phyloP scores from a whole-genome alignment of 2,888 invertebrate species.

The Adela reaumurella region DNA sequence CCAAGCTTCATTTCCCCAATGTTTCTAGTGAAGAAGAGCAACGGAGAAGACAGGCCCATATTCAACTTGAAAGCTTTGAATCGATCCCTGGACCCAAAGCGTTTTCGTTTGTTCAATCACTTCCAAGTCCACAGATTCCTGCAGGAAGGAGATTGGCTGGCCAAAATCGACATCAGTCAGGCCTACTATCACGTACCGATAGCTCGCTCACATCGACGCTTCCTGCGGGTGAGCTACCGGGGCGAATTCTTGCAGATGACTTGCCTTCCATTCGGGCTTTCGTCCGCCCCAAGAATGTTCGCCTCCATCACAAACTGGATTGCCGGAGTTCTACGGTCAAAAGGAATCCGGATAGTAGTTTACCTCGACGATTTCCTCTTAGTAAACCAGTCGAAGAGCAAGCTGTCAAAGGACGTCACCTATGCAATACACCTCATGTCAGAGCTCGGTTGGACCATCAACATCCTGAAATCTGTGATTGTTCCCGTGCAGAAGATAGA shows the following conservation, averaged over 20 bases:
- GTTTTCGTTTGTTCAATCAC: slow-evolving; percentile 9
- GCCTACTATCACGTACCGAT: slow-evolving; percentile 11
- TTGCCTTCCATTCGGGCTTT: slow-evolving; percentile 16
- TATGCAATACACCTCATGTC: too few species aligned
- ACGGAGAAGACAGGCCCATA: slow-evolving; percentile 13
- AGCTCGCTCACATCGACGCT: slow-evolving; percentile 4
- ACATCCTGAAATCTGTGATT: not conserved
- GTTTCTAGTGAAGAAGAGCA: slow-evolving; percentile 15
- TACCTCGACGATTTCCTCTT: slow-evolving; percentile 14
- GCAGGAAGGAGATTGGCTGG: slow-evolving; percentile 10
- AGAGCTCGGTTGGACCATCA: slow-evolving; percentile 2
- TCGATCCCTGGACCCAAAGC: slow-evolving; percentile 6
- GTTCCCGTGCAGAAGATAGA: too few species aligned
- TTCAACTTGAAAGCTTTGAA: slow-evolving; percentile 14
- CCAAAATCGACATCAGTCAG: slow-evolving; percentile 10
- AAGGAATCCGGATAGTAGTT: too few species aligned
- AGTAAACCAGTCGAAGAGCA: slow-evolving; percentile 9
- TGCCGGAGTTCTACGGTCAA: slow-evolving; percentile 10
- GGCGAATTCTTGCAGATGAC: slow-evolving; percentile 4
- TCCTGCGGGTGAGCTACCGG: too few species aligned
- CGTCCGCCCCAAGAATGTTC: slow-evolving; percentile 15
- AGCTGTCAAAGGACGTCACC: too few species aligned
- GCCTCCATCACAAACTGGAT: slow-evolving; percentile 14
- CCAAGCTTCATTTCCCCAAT: slow-evolving; percentile 16
- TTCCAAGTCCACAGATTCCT: slow-evolving; percentile 7